Conservation (phyloP, 2,113 vertebrate genomes). For the Dipodomys spectabilis region DNA sequence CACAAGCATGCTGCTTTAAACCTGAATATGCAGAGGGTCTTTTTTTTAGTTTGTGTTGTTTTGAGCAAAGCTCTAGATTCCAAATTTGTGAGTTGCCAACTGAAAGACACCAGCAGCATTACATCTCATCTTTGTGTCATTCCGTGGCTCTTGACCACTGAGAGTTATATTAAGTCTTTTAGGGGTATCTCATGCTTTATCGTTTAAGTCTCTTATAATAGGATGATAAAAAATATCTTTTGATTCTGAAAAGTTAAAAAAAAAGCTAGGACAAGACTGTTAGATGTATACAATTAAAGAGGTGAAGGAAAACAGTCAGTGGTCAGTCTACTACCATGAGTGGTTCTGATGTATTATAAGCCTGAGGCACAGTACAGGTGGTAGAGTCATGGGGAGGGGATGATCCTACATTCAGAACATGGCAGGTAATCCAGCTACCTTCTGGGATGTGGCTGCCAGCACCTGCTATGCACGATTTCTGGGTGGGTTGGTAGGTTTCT, state of each 20-base stretch:
- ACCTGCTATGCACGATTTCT: not conserved
- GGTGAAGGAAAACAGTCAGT: not conserved
- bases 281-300: not conserved
- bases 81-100: conserved; percentile 64
- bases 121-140: conserved; percentile 76
- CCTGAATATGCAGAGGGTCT: conserved; percentile 55
- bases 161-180: too few species aligned
- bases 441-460: not conserved
- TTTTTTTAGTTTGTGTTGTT: conserved; percentile 59
- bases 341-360: rapidly evolving
- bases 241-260: conserved; percentile 73
- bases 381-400: not conserved
- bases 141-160: conserved; percentile 72
- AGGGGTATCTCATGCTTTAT: not conserved
- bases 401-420: not conserved
- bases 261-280: conserved; percentile 54
- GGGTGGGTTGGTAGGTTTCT: not conserved
- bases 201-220: conserved; percentile 76
- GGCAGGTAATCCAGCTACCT: not conserved
- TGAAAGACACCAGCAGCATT: not conserved
- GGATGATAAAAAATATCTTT: conserved; percentile 68
- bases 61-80: conserved; percentile 50
- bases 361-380: not conserved
- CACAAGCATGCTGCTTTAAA: conserved; percentile 47
- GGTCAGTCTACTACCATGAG: not conserved